Base-by-base conservation (phyloP, 2,113 vertebrate genomes). In the Pollachius pollachius region DNA sequence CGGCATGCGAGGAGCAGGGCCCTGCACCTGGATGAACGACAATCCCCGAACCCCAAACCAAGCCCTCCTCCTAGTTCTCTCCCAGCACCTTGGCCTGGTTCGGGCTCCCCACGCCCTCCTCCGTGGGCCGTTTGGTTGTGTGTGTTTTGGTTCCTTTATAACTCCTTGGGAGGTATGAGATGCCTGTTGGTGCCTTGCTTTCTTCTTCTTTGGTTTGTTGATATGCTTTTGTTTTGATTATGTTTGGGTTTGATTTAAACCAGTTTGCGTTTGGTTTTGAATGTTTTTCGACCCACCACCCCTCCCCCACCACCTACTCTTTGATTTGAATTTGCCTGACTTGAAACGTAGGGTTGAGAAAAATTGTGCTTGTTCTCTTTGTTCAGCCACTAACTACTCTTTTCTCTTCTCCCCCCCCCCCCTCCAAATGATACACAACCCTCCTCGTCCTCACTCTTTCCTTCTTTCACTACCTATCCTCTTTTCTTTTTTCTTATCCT, bases 171-270 rank as follows among this genome's bases (percentile, higher is more conserved):
- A 2, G 87, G 74, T 70, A 90, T 92, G 90, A 89, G 70, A 85
- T 85, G 89, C 89, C 88, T 92, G 90, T 89, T 79, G 75, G 81
- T 87, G 89, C 87, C 89, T 92, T 91, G 89, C 86, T 85, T 85
- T 89, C 82, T 74, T 90, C 90, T 89, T 85, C 84, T 81, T 88
- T 89, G 87, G 84, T 84, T 83, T 86, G 79, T 78, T 75, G 87
- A 80, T 71, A 72, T 62, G 52, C 82, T 73, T 81, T 84, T 5
- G 25, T 79, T 57, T 56, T 4, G 25, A 75, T 86, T 84, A 56
- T 74, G 2, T 81, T 85, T 84, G 61, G 17, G 56, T 81, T 80
- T 78, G 6, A 9, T 48, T 5, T 48, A 12, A 48, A 48, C 41
- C 41, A 48, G 41, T 48, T 86, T 85, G 59, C 73, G 2, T 81